phyloP scores from a whole-genome alignment of 2,797 vertebrate genomes.

The Syndactyla subalaris region DNA sequence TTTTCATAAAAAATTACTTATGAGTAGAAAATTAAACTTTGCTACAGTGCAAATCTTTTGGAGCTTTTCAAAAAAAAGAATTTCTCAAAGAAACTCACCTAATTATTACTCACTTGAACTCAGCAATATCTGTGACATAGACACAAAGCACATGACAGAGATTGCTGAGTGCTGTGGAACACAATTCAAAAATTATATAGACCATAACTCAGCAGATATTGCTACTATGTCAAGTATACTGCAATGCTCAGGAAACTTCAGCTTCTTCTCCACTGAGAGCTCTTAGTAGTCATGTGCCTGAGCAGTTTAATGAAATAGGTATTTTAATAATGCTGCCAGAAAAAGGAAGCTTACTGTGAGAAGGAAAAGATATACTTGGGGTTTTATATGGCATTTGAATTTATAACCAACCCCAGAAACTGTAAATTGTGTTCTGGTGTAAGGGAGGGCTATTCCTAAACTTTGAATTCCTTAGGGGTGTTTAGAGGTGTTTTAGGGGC shows the following conservation, averaged over 20 bases:
- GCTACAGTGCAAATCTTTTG: background rate
- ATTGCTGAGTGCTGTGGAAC: background rate
- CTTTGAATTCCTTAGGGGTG: background rate
- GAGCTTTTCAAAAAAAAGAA: background rate
- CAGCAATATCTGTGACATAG: background rate
- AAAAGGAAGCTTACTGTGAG: background rate
- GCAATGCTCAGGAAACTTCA: background rate
- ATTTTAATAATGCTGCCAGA: background rate
- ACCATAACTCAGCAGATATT: conserved; percentile 22
- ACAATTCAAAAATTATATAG: background rate
- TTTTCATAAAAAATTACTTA: background rate
- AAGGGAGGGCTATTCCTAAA: background rate
- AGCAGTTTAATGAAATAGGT: background rate
- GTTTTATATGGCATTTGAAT: background rate
- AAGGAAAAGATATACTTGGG: background rate
- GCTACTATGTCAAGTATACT: background rate
- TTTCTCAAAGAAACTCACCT: background rate
- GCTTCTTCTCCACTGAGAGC: background rate
- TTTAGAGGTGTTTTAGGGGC: background rate
- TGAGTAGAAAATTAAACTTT: background rate
- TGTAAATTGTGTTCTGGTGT: background rate
- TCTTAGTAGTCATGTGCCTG: background rate
- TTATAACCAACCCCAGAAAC: background rate
- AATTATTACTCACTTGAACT: background rate
- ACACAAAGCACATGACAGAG: background rate